Evolutionary conservation across 2,888 invertebrate genomes (phyloP), one percentile per base, ranked within the genome.

Genomic region (Tuta absoluta): DNA sequence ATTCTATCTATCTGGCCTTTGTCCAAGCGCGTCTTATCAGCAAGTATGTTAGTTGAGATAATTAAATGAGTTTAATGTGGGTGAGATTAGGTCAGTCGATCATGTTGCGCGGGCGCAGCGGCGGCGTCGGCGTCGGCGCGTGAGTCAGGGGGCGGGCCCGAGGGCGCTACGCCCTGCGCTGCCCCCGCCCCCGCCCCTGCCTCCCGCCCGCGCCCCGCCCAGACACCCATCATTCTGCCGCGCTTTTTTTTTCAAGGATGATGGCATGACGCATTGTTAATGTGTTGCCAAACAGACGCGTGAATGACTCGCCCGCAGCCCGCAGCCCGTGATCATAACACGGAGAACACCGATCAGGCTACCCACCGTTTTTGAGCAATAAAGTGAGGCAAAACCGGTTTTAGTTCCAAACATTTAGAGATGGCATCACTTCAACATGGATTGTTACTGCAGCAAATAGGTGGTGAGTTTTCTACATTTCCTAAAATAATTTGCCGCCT

Each of bases 71-170:
- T 62, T 19, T n/a, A 51, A 62, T 62, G 51, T 62, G 49, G 37
- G 62, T 62, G 62, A 62, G 62, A 62, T 53, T 53, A 53, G 60
- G 51, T 65, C 62, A 71, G 69, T 71, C 69, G 64, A 68, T 69
- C 73, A 67, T 72, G 81, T 83, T 80, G 83, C 76, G 74, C 59
- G 41, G 53, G 64, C 59, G 60, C 49, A 51, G 24, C 51, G 49
- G 7, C 49, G 51, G 21, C 51, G 51, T 70, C 81, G 84, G 84
- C 85, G 81, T 75, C 77, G 79, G 75, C 75, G 73, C 69, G 77
- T 87, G 86, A 86, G 75, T 86, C 86, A 87, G 78, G 86, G 87
- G 91, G 89, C 89, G 89, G 81, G 75, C 77, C 89, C 85, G 81
- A 87, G 88, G 89, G 89, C 89, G 87, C 85, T 82, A 86, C 89